Evolutionary conservation across 1,140 invertebrate genomes (phyloP), one percentile per base, ranked within the genome.

Genomic region (Sycobia sp.): DNA sequence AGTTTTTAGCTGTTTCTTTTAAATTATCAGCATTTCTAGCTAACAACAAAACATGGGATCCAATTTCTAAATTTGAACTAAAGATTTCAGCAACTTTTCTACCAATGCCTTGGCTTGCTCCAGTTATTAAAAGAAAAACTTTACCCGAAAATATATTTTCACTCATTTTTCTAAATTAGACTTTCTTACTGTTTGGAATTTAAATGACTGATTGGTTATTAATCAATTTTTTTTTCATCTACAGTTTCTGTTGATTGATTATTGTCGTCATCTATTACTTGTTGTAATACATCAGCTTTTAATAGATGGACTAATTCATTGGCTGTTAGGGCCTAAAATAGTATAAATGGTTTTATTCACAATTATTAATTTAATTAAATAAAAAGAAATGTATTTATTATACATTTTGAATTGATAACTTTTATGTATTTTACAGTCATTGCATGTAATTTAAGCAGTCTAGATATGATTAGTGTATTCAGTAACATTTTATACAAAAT

Each of bases 21-120:
- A 94, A 80, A 51, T 85, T 86, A 4, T 85, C 66, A 55, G 83
- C 78, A 67, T 88, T 89, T 69, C 93, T 86, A 11, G 94, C 92
- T 25, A 95, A 65, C 1, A 96, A 79, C n/a, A 95, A 70, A 67
- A 94, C 78, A 14, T 88, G 71, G 1, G 93, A 95, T 20, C 84
- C 86, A 3, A 84, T 67, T 1, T 83, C 81, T 25, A 92, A 76
- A 27, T 85, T 72, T 55, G 85, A 83, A 0, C 89, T 81, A 62
- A 94, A 84, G 73, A 89, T 87, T 16, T 88, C 76, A 23, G 92
- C 89, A 49, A 96, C 86, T 67, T 88, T 84, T 65, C 85, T 84
- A 11, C 95, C 95, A 62, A 97, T 93, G 32, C 95, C 95, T 73
- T 90, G 87, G 64, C 92, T 95, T 0, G 94, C 94, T 25, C 95